Evolutionary conservation across 2,888 invertebrate species (phyloP).

Genomic region (Troglohyphantes excavatus): DNA sequence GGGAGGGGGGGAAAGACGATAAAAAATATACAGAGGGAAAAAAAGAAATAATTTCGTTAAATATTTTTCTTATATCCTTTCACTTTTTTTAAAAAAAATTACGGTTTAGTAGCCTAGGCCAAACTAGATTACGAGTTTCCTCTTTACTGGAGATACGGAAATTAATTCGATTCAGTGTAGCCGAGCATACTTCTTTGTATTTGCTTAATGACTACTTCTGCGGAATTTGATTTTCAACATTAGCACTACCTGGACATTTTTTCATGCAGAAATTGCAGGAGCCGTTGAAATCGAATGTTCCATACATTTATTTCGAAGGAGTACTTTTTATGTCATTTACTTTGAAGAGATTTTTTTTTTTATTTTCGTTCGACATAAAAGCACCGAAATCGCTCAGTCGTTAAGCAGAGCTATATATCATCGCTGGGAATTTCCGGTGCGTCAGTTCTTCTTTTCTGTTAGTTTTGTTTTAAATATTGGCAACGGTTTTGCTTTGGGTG

Average conservation of each 20-base stretch:
- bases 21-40: slow-evolving; percentile 1
- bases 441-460: no score
- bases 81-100: neutral
- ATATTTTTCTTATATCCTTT: slow-evolving; percentile 45
- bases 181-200: slow-evolving; percentile 63
- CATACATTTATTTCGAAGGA: slow-evolving; percentile 4
- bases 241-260: slow-evolving; percentile 30
- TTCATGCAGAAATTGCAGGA: neutral
- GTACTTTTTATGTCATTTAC: slow-evolving; percentile 44
- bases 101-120: slow-evolving; percentile 4
- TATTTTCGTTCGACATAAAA: slow-evolving; percentile 11
- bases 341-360: slow-evolving; percentile 15
- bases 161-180: slow-evolving; percentile 59
- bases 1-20: neutral
- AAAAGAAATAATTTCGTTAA: slow-evolving; percentile 16
- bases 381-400: slow-evolving; percentile 25
- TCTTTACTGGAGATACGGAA: slow-evolving; percentile 1
- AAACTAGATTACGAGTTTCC: slow-evolving; percentile 39
- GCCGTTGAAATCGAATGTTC: slow-evolving; percentile 1
- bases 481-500: no score
- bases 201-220: slow-evolving; percentile 56
- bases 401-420: slow-evolving; percentile 35
- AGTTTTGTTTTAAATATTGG: no score
- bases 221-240: slow-evolving; percentile 57
- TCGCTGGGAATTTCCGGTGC: slow-evolving; percentile 4